Conservation (phyloP, 2,797 vertebrate genomes). For the Girardinus metallicus region DNA sequence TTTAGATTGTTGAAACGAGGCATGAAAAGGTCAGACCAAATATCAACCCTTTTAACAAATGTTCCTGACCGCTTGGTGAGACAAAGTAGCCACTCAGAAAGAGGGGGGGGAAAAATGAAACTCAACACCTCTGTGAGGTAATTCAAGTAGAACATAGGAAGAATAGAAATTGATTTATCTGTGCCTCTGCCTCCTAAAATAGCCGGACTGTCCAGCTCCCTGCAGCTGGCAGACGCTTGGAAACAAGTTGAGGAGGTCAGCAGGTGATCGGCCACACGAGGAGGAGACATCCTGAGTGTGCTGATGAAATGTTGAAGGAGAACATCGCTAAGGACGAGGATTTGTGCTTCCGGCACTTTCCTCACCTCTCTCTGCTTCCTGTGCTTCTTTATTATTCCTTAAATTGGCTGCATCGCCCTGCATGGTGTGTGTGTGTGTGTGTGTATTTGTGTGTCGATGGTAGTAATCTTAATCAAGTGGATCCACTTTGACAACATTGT, state of each 20-base stretch:
- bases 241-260: constrained; percentile 60
- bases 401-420: constrained; percentile 8
- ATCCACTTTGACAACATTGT: constrained; percentile 22
- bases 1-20: background rate
- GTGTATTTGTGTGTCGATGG: constrained; percentile 1
- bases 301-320: constrained; percentile 42
- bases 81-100: background rate
- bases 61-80: background rate
- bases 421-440: constrained; percentile 3
- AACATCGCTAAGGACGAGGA: constrained; percentile 34
- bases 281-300: background rate
- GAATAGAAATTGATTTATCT: constrained; percentile 44
- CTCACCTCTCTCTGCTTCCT: constrained; percentile 15
- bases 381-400: constrained; percentile 4
- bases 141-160: constrained; percentile 33
- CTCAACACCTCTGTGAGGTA: constrained; percentile 8
- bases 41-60: constrained; percentile 12
- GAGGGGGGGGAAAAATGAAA: background rate
- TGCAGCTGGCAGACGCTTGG: constrained; percentile 31
- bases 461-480: constrained; percentile 24
- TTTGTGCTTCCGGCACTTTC: constrained; percentile 20
- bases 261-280: background rate
- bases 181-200: constrained; percentile 41
- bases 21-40: constrained; percentile 8
- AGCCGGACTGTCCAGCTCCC: constrained; percentile 21